These are phyloP conservation scores for Melierax canorus DNA, from an alignment of 2,113 vertebrate genomes.

Conservation along the genomic window DNA sequence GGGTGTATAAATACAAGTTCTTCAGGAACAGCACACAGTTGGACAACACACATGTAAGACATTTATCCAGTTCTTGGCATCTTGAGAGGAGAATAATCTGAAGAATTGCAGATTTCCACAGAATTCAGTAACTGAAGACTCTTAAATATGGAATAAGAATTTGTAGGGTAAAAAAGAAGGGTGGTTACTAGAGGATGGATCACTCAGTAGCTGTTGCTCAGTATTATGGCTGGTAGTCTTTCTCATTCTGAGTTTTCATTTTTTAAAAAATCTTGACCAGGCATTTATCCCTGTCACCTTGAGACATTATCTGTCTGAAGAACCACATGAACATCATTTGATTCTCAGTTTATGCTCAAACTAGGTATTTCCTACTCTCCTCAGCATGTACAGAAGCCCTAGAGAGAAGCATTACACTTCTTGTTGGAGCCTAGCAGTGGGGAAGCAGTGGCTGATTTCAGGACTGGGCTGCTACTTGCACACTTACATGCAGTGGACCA, in stretches of 20 bases:
- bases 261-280: neutral
- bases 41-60: neutral
- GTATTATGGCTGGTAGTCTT: neutral
- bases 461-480: neutral
- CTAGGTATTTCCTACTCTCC: neutral
- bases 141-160: neutral
- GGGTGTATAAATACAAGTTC: neutral
- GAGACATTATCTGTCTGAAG: neutral
- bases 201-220: neutral
- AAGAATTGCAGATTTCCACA: neutral
- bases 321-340: neutral
- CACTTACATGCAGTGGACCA: neutral
- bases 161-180: neutral
- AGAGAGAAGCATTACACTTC: neutral
- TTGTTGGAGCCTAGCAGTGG: neutral
- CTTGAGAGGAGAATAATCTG: neutral
- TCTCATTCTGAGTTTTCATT: neutral
- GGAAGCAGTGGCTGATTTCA: neutral
- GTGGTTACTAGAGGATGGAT: neutral
- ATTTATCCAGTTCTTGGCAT: neutral
- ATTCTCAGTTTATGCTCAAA: neutral
- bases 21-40: neutral
- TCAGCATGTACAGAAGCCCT: neutral
- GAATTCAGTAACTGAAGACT: neutral
- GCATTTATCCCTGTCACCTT: neutral